phyloP scores from a whole-genome alignment of 2,797 vertebrate genomes.

The Lepidocolaptes lacrymiger region DNA sequence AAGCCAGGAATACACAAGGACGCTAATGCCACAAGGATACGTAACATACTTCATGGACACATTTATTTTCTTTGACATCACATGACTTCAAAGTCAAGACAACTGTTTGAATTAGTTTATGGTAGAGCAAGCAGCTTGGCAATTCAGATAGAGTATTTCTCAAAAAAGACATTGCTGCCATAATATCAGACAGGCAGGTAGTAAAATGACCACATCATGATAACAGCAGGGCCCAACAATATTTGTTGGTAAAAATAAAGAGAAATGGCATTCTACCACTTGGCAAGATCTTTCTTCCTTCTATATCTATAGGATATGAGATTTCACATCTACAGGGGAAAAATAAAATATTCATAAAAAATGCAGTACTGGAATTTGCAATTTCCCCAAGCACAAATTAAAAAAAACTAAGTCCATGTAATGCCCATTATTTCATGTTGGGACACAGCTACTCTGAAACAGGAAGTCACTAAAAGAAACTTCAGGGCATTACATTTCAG shows the following conservation, averaged over 20 bases:
- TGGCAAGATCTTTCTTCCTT: not conserved
- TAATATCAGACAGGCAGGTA: not conserved
- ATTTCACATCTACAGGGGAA: not conserved
- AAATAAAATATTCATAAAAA: not conserved
- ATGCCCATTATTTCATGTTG: not conserved
- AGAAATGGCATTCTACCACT: not conserved
- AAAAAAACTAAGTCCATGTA: not conserved
- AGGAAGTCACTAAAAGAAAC: not conserved
- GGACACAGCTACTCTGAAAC: not conserved
- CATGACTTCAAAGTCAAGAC: not conserved
- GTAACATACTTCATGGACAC: not conserved
- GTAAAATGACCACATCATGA: not conserved
- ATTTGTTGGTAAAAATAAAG: not conserved
- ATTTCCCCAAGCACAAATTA: not conserved
- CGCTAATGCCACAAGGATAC: not conserved
- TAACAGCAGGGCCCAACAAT: not conserved
- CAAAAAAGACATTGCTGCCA: not conserved
- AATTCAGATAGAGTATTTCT: not conserved
- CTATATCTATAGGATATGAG: not conserved
- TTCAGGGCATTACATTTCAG: not conserved
- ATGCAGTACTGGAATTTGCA: not conserved
- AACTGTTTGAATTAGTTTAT: not conserved
- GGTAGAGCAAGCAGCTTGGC: not conserved
- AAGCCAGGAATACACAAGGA: not conserved
- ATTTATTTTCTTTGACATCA: not conserved